phyloP scores from a whole-genome alignment of 2,113 vertebrate species.

The Polypterus bichir region DNA sequence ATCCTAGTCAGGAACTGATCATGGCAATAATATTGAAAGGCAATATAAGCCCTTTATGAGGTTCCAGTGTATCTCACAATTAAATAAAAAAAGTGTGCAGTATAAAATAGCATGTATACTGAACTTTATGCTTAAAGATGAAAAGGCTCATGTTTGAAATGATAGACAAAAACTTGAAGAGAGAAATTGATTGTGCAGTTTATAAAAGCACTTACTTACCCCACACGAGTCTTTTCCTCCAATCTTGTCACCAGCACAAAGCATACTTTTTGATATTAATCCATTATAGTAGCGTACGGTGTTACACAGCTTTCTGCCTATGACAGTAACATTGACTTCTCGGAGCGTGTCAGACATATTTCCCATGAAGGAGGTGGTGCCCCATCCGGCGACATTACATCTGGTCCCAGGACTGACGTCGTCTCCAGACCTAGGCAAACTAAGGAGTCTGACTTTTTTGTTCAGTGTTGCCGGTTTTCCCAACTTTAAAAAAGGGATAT shows the following conservation, averaged over 20 bases:
- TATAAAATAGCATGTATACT: too few species aligned
- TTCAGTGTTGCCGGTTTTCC: slow-evolving; percentile 21
- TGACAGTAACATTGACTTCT: slow-evolving; percentile 41
- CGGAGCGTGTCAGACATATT: fast-evolving
- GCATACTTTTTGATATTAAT: neutral
- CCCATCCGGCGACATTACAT: slow-evolving; percentile 50
- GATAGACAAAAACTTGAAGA: too few species aligned
- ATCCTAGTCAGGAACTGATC: too few species aligned
- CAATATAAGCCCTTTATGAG: too few species aligned
- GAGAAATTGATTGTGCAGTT: too few species aligned
- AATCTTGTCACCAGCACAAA: neutral
- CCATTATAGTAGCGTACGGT: neutral
- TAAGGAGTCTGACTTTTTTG: slow-evolving; percentile 24
- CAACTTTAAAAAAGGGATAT: slow-evolving; percentile 31
- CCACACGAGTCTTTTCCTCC: neutral
- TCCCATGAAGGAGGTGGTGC: fast-evolving
- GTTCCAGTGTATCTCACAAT: too few species aligned
- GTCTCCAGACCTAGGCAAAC: slow-evolving; percentile 17
- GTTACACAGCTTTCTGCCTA: neutral
- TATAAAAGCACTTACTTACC: neutral
- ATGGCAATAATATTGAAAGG: too few species aligned
- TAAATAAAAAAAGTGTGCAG: too few species aligned
- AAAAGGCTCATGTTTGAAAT: too few species aligned
- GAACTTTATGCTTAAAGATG: too few species aligned
- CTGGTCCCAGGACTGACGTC: slow-evolving; percentile 28